phyloP scores from a whole-genome alignment of 2,797 vertebrate species.

The Pseudotriccus pelzelni region DNA sequence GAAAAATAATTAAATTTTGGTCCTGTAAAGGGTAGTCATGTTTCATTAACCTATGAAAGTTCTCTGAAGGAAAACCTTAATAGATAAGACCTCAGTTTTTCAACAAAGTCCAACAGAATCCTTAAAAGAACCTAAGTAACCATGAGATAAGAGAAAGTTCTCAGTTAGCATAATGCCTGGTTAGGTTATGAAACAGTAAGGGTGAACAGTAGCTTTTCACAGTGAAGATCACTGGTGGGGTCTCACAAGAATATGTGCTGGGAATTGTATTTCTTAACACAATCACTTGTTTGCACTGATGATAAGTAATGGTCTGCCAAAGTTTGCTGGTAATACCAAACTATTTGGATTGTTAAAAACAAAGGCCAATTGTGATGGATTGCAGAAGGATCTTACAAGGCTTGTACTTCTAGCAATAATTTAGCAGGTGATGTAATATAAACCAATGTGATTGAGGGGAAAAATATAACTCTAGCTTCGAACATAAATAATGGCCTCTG shows the following conservation, averaged over 20 bases:
- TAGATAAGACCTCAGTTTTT: background rate
- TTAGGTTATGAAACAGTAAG: background rate
- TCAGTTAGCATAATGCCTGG: background rate
- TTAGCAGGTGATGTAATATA: background rate
- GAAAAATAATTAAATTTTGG: background rate
- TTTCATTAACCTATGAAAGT: background rate
- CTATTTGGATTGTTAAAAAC: background rate
- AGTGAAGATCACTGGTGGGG: background rate
- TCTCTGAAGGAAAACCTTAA: background rate
- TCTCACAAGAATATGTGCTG: background rate
- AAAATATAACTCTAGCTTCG: background rate
- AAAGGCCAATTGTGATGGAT: constrained; percentile 1
- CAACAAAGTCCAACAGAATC: background rate
- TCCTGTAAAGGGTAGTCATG: background rate
- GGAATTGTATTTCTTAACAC: background rate
- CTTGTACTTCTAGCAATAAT: background rate
- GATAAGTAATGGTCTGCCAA: background rate
- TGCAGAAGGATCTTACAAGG: constrained; percentile 32
- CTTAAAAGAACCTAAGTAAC: background rate
- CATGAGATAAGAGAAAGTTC: background rate
- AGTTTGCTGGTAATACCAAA: background rate
- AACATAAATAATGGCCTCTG: background rate
- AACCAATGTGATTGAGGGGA: background rate
- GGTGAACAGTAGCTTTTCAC: background rate
- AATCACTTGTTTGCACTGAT: background rate